Base-by-base conservation (phyloP, 2,797 vertebrate genomes). In the Chiroxiphia lanceolata region DNA sequence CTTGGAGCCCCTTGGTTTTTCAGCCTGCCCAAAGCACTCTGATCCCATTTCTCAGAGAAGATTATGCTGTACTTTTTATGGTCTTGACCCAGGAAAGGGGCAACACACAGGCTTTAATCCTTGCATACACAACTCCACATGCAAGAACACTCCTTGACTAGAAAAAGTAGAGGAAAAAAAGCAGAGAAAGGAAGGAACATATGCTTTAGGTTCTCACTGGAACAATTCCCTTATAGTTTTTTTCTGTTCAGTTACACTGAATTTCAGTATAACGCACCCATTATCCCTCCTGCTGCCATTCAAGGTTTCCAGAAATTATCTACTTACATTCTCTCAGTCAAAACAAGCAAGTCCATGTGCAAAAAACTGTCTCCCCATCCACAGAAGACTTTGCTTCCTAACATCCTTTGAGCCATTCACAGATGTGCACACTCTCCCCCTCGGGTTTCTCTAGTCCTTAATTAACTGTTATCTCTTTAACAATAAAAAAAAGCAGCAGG, bases 381-480 rank as follows among this genome's bases (percentile, higher is more conserved):
- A 69, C 57, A 59, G n/a, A 20, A 86, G 54, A 51, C 54, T 77
- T 61, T 14, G 17, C 34, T 78, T 89, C 69, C 68, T 33, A 71
- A 53, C 15, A 44, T 54, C 42, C 47, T 91, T 6, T 26, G 25
- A 95, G 84, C 63, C 77, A 64, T 79, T 48, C 83, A n/a, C 50
- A 83, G 45, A 47, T 6, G 0, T 11, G 22, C 65, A 83, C 23
- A 4, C 19, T 33, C 38, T 11, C 77, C 57, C 87, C 53, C 61
- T 64, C 0, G 0, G 45, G 45, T 54, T 80, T 54, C 77, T 36
- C 57, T 13, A 54, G 26, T 59, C 50, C 51, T 94, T 94, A 96
- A 89, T 94, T 93, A 96, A 92, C 75, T 63, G 68, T 25, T 91
- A 38, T 31, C 45, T 45, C 83, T 80, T 47, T 26, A 93, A 86